Evolutionary conservation across 2,113 vertebrate species (phyloP), one percentile per base, ranked within the genome.

Genomic region (Crotophaga sulcirostris): DNA sequence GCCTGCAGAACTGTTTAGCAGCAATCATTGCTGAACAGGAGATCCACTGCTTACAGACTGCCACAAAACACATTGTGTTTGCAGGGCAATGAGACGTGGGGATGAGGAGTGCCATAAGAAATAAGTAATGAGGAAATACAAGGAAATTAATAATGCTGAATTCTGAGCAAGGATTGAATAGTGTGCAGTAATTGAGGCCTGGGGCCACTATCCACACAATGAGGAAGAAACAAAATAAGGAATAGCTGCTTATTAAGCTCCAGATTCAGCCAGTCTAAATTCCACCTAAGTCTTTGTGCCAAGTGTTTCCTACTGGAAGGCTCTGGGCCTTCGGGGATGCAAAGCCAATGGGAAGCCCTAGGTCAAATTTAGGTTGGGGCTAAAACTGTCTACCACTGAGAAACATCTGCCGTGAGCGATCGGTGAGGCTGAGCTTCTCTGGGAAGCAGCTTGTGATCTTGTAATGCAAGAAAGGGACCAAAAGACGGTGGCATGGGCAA

Each of bases 211-310:
- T 95, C 67, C 89, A 85, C 92, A 96, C 94, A 97, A 96, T 96
- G 83, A 96, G 76, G 76, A 92, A 90, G 83, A 93, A 96, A 97
- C 85, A 95, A 93, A 96, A 93, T 94, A 90, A 88, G 93, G 92
- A 94, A 92, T 96, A 93, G 76, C 68, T 94, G 64, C 76, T 95
- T 56, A 54, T 96, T 97, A 94, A 51, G 44, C 72, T 94, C 88
- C 72, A 86, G 96, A 96, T 93, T 81, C 90, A 96, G 72, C 92
- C 16, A 9, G 95, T 86, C 90, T 90, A 29, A 94, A 93, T 97
- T 96, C 88, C 86, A 95, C 94, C 88, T 96, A 93, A 55, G 55
- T 9, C 88, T 74, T 58, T 55, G 45, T 92, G 92, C 95, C 94
- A 95, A 94, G 83, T 45, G 60, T 81, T 94, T 95, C 90, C 76